phyloP scores from a whole-genome alignment of 2,888 invertebrate species.

The Hypsopygia costalis region DNA sequence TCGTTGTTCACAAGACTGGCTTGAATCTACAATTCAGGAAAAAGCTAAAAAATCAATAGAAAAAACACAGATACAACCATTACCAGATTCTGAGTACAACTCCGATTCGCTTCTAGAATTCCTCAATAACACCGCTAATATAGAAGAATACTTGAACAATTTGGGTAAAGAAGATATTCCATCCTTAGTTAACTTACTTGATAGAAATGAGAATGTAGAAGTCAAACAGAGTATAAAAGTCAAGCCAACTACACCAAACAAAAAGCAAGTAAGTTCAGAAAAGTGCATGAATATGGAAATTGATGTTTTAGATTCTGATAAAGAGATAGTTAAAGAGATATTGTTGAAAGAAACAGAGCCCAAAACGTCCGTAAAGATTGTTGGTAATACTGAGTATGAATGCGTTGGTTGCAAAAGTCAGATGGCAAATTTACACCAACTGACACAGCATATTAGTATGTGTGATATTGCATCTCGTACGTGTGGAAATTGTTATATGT shows the following conservation, averaged over 20 bases:
- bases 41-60: slow-evolving; percentile 49
- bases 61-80: slow-evolving; percentile 60
- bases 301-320: slow-evolving; percentile 63
- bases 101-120: slow-evolving; percentile 72
- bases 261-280: slow-evolving; percentile 37
- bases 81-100: slow-evolving; percentile 72
- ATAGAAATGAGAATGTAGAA: slow-evolving; percentile 53
- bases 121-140: slow-evolving; percentile 68
- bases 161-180: slow-evolving; percentile 72
- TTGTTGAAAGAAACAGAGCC: slow-evolving; percentile 48
- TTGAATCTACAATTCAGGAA: slow-evolving; percentile 54
- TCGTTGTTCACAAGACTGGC: slow-evolving; percentile 69
- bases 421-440: slow-evolving; percentile 47
- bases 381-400: slow-evolving; percentile 22
- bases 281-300: slow-evolving; percentile 55
- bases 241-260: slow-evolving; percentile 56
- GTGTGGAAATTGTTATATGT: slow-evolving; percentile 52
- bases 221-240: slow-evolving; percentile 30
- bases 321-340: slow-evolving; percentile 58
- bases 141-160: slow-evolving; percentile 66
- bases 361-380: slow-evolving; percentile 29
- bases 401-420: slow-evolving; percentile 64
- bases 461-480: slow-evolving; percentile 60
- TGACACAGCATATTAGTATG: slow-evolving; percentile 57
- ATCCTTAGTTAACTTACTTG: slow-evolving; percentile 64